Percentiles rank a stretch among this genome's conserved stretches.
Conservation (phyloP, 2,888 invertebrate species). For the Chalcis sispes region DNA sequence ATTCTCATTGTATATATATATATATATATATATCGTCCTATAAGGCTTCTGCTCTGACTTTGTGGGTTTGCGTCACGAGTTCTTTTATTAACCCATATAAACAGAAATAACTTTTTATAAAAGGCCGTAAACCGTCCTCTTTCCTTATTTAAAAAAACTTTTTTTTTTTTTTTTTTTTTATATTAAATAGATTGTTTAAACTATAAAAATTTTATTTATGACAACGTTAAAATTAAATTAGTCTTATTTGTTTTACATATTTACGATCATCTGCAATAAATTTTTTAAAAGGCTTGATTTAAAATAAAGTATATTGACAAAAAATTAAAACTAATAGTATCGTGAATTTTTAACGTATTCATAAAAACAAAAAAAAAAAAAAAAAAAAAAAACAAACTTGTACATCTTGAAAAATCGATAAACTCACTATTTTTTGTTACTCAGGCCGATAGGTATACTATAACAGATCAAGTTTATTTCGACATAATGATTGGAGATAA, state of each 20-base stretch:
- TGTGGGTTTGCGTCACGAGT: conserved; percentile 23
- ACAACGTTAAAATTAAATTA: too few species aligned
- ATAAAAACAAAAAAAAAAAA: too few species aligned
- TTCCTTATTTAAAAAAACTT: neutral
- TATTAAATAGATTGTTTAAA: too few species aligned
- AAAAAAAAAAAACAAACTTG: conserved; percentile 14
- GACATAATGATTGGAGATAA: conserved; percentile 87
- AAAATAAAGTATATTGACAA: too few species aligned
- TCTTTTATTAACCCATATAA: conserved; percentile 12
- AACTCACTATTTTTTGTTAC: conserved; percentile 23
- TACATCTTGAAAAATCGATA: conserved; percentile 34
- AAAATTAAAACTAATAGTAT: too few species aligned
- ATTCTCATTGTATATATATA: too few species aligned
- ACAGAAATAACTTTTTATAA: conserved; percentile 12
- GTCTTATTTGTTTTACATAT: too few species aligned
- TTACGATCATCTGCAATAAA: too few species aligned
- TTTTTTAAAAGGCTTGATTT: too few species aligned
- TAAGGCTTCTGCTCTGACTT: conserved; percentile 62
- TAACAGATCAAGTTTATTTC: conserved; percentile 89
- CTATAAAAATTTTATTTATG: too few species aligned
- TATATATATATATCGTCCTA: conserved; percentile 54
- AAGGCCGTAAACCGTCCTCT: neutral
- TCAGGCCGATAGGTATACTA: conserved; percentile 82
- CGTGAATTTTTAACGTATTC: too few species aligned
- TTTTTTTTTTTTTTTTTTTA: too few species aligned